Evolutionary conservation across 2,113 vertebrate genomes (phyloP), one percentile per base, ranked within the genome.

Genomic region (Chaenocephalus aceratus): DNA sequence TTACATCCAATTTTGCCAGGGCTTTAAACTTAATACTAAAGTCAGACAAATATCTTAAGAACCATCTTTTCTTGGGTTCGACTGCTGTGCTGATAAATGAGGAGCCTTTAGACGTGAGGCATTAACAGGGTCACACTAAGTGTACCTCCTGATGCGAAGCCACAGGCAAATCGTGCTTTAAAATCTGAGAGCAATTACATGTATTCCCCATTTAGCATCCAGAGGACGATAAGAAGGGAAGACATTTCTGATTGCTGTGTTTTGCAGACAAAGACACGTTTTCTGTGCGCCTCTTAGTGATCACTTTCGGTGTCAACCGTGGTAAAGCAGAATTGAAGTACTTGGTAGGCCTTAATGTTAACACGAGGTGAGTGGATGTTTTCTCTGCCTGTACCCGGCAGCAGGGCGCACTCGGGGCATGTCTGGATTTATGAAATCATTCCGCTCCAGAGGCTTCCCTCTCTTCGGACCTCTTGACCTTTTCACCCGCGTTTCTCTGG

Each of bases 401-500:
- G 62, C 68, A 66, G 3, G 41, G 36, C 36, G 36, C 36, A 26
- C 53, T 60, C 15, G 3, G 60, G 46, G 21, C 67, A 48, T 10
- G 63, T 71, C 68, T 63, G 56, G 13, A 62, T 68, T 5, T 12
- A 54, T 83, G 51, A 80, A 72, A 62, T 82, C 80, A 61, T 83
- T 83, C n/a, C 18, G 76, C 79, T 86, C 52, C 49, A 13, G 71
- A 74, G 57, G 66, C 45, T 82, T 75, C 66, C n/a, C 53, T 74
- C 82, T 81, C 65, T 10, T 49, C 11, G 57, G 79, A 61, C 67
- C 68, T 65, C 30, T 64, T 71, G 64, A 86, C 86, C 73, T 84
- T 82, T 78, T 72, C 59, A 41, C 64, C 77, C 69, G 66, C 10
- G 21, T 73, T 61, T 86, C 60, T 72, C 67, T 56, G 12, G 30